Percentiles rank a stretch among this genome's conserved stretches.
These are phyloP conservation scores for Blastomussa wellsi DNA, from an alignment of 92 coral and sea anemone genomes.

Conservation along the genomic window DNA sequence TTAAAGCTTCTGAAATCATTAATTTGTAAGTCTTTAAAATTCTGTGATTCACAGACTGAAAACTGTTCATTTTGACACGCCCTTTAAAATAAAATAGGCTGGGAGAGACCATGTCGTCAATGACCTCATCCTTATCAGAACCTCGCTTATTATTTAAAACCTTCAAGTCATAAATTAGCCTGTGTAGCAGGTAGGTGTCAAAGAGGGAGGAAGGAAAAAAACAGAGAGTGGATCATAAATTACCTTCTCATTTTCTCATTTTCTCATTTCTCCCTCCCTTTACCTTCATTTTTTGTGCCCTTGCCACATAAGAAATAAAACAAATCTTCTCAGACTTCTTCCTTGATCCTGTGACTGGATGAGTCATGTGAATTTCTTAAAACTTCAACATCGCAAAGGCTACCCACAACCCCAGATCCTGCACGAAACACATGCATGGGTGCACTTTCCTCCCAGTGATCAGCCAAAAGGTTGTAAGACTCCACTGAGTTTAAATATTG, in stretches of 20 bases:
- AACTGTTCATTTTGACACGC: not conserved
- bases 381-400: slow-evolving; percentile 77
- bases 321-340: slow-evolving; percentile 22
- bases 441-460: slow-evolving; percentile 83
- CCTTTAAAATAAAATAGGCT: not conserved
- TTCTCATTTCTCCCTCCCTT: too few species aligned
- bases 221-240: too few species aligned
- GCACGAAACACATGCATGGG: slow-evolving; percentile 92
- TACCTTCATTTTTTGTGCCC: too few species aligned
- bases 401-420: slow-evolving; percentile 93
- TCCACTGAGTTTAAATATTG: slow-evolving; percentile 89
- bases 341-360: slow-evolving; percentile 14
- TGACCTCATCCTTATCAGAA: not conserved
- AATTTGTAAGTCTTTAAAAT: not conserved
- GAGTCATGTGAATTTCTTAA: slow-evolving; percentile 59
- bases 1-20: not conserved
- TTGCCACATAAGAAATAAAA: too few species aligned
- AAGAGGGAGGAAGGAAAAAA: too few species aligned
- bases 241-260: too few species aligned
- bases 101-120: not conserved
- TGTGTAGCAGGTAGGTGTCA: too few species aligned
- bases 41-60: not conserved
- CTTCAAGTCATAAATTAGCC: too few species aligned
- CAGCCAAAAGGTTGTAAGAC: slow-evolving; percentile 76
- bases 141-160: not conserved